Base-by-base conservation (phyloP, 2,888 invertebrate species). In the Scaptomyza polygonia region DNA sequence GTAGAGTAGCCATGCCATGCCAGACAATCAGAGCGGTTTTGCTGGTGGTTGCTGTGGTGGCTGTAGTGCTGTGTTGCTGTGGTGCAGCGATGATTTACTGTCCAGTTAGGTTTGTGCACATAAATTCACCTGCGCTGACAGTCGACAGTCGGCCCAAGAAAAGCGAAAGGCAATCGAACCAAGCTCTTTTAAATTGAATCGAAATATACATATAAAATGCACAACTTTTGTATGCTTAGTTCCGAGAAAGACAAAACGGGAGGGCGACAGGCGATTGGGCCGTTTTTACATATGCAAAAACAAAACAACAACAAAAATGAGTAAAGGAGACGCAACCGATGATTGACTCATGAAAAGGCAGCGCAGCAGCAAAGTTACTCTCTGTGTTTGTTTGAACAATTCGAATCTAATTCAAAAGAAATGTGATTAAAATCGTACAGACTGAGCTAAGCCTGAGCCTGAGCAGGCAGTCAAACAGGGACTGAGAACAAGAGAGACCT, bases 81-180 rank as follows among this genome's bases (percentile, higher is more conserved):
- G 64, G 68, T 61, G 72, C 85, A 73, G 49, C 49, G 82, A 89
- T 90, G 90, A 90, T 90, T 90, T 90, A 90, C 88, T 89, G 86
- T 84, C 86, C 86, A 89, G 87, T 86, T 83, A 74, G 78, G 78
- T 79, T 81, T 76, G 79, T 78, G 86, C 88, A 88, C 90, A 90
- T 90, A 90, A 90, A 90, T 90, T 88, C 90, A 89, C 88, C 89
- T 89, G 89, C 84, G 70, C 79, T 89, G 89, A 89, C 89, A 89
- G 89, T 86, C 72, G 67, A 62, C 48, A 39, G 49, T 49, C 57
- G 53, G 49, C 49, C 65, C 75, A 63, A 72, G 77, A 79, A 84
- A 78, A 84, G 78, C 82, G 74, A 85, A 85, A 87, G 87, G 85
- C 78, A 82, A 76, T 56, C 55, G 44, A 70, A 47, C 39, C 25